Conservation (phyloP, 37 sponge, comb jelly and placozoan genomes). For the Bolinopsis microptera region DNA sequence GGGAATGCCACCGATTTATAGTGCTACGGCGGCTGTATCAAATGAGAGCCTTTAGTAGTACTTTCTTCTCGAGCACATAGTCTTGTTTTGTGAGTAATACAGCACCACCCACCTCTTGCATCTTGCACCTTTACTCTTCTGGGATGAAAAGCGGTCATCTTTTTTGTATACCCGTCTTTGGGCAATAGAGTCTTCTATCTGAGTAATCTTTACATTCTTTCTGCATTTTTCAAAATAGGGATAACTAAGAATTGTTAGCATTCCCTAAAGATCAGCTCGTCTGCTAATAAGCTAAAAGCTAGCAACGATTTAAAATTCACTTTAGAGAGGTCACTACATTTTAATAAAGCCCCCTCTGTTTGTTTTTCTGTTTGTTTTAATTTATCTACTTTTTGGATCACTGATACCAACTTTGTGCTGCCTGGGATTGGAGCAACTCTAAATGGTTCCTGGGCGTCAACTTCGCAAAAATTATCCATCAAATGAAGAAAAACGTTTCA, state of each 20-base stretch:
- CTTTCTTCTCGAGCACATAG: neutral
- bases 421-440: neutral
- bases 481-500: neutral
- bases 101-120: neutral
- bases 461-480: neutral
- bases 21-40: neutral
- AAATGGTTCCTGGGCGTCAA: neutral
- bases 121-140: neutral
- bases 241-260: neutral
- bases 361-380: conserved; percentile 14
- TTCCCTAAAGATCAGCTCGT: neutral
- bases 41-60: conserved; percentile 6
- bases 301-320: neutral
- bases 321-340: conserved; percentile 18
- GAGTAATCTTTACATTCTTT: neutral
- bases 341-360: conserved; percentile 45
- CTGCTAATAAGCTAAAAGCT: neutral
- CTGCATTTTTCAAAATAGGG: neutral
- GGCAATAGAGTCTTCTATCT: neutral
- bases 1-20: conserved; percentile 33
- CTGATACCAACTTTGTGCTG: neutral
- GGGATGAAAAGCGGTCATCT: neutral
- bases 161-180: neutral
- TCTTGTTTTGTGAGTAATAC: neutral
- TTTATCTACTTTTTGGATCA: neutral